Evolutionary conservation across 2,888 invertebrate species (phyloP), one percentile per base, ranked within the genome.

Genomic region (Eudasyphora cyanicolor): DNA sequence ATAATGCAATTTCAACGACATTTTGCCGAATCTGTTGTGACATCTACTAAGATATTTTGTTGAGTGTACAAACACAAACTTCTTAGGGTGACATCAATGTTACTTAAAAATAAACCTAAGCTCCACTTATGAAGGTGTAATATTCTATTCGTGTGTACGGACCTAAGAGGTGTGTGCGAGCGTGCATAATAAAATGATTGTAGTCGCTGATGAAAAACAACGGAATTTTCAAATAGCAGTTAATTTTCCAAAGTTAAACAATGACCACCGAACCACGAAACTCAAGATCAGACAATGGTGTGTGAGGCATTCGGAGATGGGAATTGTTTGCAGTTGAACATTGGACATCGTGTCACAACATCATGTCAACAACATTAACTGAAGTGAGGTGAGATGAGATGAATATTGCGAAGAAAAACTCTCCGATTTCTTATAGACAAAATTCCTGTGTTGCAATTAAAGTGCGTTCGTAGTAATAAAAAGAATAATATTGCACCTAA

Each of bases 301-400:
- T 35, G 10, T 27, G 60, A 27, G 29, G 14, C 60, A 60, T 24
- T 60, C 4, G 12, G n/a, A 29, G 24, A 24, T 5, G 35, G 35
- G 35, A 35, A 45, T 3, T 60, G 14, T 42, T 67, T 67, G 6
- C 14, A 42, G 21, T 35, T 17, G 21, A 42, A 81, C 71, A n/a
- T n/a, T n/a, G 62, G 78, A 84, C 84, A 84, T 81, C 78, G 76
- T 84, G 84, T 84, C 84, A 84, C 69, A 81, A 76, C 84, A 81
- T 81, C 79, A 24, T 76, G 84, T 81, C 71, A 62, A 81, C 78
- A 80, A 62, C 64, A 67, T 42, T 70, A 62, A n/a, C 35, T 32
- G 19, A 6, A 17, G 27, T 32, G 10, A 32, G 17, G 29, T 29
- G 27, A 71, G 32, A 76, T 69, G 35, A 62, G 14, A 57, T 3